Evolutionary conservation across 2,888 invertebrate genomes (phyloP), one percentile per base, ranked within the genome.

Genomic region (Drosophila merina): DNA sequence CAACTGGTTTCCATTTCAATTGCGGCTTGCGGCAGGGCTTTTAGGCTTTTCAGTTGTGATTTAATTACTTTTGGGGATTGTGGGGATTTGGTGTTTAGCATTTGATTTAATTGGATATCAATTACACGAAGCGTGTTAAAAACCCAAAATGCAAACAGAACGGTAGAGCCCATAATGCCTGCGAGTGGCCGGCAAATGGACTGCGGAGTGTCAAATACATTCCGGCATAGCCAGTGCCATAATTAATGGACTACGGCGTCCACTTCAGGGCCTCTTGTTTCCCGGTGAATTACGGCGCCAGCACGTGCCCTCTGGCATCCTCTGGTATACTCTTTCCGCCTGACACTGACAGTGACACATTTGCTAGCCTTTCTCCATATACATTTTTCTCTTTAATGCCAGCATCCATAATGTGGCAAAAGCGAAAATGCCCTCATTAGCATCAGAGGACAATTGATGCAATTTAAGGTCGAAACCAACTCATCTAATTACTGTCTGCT

Each of bases 191-290:
- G 47, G 47, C 26, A 40, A 50, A 68, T 67, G 36, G 52, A 58
- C 52, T 58, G 49, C 58, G 36, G 52, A 58, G 52, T 68, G 49
- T 58, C 68, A 55, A 49, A 40, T 38, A 25, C 64, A 33, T 44
- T 66, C 50, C 50, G 45, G 59, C 9, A n/a, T 38, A 26, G 47
- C 9, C 38, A 49, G 50, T 49, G 33, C 26, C 55, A 73, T 83
- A 79, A 80, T 79, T 83, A 77, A 80, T 79, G 77, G 70, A 83
- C 83, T 83, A 59, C 76, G n/a, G 36, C 57, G 63, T 62, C 70
- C 82, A 60, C 76, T 79, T 72, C 47, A 54, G 62, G 63, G 81
- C 59, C 71, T 71, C 55, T 63, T 68, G 68, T 58, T 68, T 54
- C 44, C 59, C 58, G 62, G 74, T 76, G 63, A 80, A 74, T 83